Evolutionary conservation across 2,888 invertebrate genomes (phyloP).

Genomic region (Coenonympha arcania): DNA sequence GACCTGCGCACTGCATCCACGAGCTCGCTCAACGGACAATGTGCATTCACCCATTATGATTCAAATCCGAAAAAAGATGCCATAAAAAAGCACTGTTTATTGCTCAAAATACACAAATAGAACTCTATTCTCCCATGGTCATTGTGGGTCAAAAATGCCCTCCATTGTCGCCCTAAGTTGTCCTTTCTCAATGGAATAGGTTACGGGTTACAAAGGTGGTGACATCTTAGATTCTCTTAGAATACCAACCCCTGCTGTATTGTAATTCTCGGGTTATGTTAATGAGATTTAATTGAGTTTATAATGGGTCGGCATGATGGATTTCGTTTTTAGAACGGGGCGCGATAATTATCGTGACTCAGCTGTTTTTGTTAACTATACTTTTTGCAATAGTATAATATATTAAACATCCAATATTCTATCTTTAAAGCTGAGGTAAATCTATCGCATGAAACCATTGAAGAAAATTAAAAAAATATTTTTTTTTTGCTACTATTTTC

Average conservation of each 20-base stretch:
- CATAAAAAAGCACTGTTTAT: constrained; percentile 73
- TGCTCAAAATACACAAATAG: constrained; percentile 74
- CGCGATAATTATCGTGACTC: constrained; percentile 63
- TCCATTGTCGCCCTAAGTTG: constrained; percentile 66
- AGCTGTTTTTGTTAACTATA: constrained; percentile 27
- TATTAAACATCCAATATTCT: no score
- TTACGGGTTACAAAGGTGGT: constrained; percentile 70
- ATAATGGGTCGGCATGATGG: constrained; percentile 66
- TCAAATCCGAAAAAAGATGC: constrained; percentile 59
- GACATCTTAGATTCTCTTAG: constrained; percentile 58
- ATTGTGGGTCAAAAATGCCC: constrained; percentile 67
- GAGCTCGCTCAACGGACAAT: constrained; percentile 73
- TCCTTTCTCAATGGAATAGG: constrained; percentile 60
- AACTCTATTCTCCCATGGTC: constrained; percentile 53
- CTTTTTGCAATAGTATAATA: not conserved
- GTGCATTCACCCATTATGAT: constrained; percentile 67
- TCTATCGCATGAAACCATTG: no score
- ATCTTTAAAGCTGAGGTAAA: no score
- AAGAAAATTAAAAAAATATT: no score
- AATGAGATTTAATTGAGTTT: constrained; percentile 74
- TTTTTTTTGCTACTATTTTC: no score
- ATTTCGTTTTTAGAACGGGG: constrained; percentile 45
- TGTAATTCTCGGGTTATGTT: constrained; percentile 56
- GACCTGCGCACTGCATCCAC: constrained; percentile 67
- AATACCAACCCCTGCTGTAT: constrained; percentile 46